Evolutionary conservation across 1,140 invertebrate genomes (phyloP).

Genomic region (Drosophila ironensis): DNA sequence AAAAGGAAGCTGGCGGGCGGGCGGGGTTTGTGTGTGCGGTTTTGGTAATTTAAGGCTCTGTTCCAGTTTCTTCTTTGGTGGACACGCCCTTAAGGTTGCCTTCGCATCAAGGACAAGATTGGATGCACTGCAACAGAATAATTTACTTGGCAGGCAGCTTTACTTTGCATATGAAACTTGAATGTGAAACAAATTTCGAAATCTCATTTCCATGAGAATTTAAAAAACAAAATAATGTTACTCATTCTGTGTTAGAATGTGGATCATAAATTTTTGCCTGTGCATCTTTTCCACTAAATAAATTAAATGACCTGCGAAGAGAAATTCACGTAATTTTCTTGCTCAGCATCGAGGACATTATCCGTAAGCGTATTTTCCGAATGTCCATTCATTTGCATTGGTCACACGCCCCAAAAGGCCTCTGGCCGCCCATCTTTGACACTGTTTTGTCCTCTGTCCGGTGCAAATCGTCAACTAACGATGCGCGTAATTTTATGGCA

Average conservation of each 20-base stretch:
- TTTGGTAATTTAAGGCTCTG: conserved; percentile 65
- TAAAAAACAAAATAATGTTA: neutral
- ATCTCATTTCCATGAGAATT: neutral
- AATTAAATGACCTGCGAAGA: conserved; percentile 61
- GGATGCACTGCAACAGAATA: neutral
- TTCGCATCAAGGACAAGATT: conserved; percentile 43
- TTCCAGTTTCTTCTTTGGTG: conserved; percentile 40
- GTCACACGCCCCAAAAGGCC: conserved; percentile 23
- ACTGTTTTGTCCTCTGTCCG: conserved; percentile 41
- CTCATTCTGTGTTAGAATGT: neutral
- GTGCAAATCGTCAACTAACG: conserved; percentile 74
- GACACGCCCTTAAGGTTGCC: conserved; percentile 59
- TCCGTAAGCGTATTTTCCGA: conserved; percentile 49
- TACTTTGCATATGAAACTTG: too few species aligned
- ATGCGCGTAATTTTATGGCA: conserved; percentile 77
- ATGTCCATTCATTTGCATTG: conserved; percentile 66
- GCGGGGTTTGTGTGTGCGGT: conserved; percentile 12
- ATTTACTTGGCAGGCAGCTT: too few species aligned
- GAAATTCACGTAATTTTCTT: conserved; percentile 68
- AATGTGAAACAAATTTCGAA: neutral
- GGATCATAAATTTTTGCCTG: neutral
- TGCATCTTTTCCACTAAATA: conserved; percentile 27
- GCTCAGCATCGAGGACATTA: conserved; percentile 44
- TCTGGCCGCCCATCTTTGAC: conserved; percentile 35
- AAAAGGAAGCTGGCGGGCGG: neutral